Evolutionary conservation across 2,113 vertebrate genomes (phyloP).

Genomic region (Myiozetetes cayanensis): DNA sequence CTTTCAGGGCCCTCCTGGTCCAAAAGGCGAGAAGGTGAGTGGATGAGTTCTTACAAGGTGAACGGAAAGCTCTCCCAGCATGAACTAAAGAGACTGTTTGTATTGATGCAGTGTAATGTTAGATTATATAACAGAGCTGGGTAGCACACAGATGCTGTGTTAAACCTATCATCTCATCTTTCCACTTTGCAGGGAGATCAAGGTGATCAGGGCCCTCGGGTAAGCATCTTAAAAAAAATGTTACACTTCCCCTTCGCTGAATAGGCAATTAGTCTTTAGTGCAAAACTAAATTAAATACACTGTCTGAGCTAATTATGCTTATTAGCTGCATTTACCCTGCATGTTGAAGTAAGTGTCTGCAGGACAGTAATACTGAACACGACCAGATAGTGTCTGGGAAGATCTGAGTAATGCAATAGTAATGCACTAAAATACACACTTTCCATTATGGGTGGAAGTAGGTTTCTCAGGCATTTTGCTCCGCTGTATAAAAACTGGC

Average conservation of each 20-base stretch:
- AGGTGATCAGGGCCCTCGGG: slow-evolving; percentile 98
- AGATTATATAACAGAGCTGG: slow-evolving; percentile 69
- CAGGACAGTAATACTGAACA: slow-evolving; percentile 45
- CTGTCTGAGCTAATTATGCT: slow-evolving; percentile 66
- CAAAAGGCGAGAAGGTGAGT: slow-evolving; percentile 96
- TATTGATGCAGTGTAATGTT: slow-evolving; percentile 56
- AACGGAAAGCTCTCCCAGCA: slow-evolving; percentile 43
- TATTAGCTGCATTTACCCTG: slow-evolving; percentile 67
- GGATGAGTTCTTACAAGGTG: background rate
- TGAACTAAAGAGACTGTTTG: slow-evolving; percentile 29
- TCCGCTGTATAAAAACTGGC: slow-evolving; percentile 4
- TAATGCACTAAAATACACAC: background rate
- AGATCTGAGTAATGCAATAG: background rate
- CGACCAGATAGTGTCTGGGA: background rate
- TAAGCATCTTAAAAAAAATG: slow-evolving; percentile 84
- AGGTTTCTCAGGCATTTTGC: background rate
- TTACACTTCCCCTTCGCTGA: slow-evolving; percentile 63
- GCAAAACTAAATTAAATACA: slow-evolving; percentile 56
- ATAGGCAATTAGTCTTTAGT: slow-evolving; percentile 59
- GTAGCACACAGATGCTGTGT: slow-evolving; percentile 63
- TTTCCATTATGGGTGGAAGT: background rate
- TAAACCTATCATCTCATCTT: slow-evolving; percentile 76
- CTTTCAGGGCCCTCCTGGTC: slow-evolving; percentile 89
- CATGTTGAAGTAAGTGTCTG: slow-evolving; percentile 67
- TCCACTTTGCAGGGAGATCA: slow-evolving; percentile 93